phyloP scores from a whole-genome alignment of 1,140 invertebrate species.

The Chionoecetes opilio region DNA sequence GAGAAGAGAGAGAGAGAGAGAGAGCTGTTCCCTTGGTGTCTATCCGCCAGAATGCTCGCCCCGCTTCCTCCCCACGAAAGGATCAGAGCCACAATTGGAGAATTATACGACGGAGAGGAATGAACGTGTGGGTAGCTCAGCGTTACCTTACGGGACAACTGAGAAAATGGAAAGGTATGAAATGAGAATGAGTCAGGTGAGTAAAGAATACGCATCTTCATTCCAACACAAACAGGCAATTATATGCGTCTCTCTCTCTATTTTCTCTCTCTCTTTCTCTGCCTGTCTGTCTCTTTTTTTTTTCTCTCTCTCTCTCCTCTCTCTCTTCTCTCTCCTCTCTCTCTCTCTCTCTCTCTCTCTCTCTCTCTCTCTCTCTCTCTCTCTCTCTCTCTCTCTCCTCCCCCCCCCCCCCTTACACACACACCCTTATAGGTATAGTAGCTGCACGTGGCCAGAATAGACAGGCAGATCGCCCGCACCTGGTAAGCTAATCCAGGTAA shows the following conservation, averaged over 20 bases:
- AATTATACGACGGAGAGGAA: neutral
- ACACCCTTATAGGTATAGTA: neutral
- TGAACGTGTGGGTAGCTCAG: neutral
- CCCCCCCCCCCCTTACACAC: neutral
- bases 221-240: neutral
- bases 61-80: neutral
- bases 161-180: neutral
- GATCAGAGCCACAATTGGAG: neutral
- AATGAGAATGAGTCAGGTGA: neutral
- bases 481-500: constrained; percentile 29
- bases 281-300: neutral
- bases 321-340: neutral
- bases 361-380: too few relatives aligned
- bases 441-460: neutral
- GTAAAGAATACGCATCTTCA: neutral
- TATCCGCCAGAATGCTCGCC: too few relatives aligned
- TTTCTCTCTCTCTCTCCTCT: neutral
- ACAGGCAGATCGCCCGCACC: neutral
- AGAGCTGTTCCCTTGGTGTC: too few relatives aligned
- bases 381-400: neutral
- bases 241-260: neutral
- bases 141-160: neutral
- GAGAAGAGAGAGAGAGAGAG: too few relatives aligned
- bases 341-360: neutral
- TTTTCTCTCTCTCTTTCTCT: neutral